Percentiles rank a stretch among this genome's conserved stretches.
Conservation (phyloP, 2,797 vertebrate genomes). For the Graptemys geographica region DNA sequence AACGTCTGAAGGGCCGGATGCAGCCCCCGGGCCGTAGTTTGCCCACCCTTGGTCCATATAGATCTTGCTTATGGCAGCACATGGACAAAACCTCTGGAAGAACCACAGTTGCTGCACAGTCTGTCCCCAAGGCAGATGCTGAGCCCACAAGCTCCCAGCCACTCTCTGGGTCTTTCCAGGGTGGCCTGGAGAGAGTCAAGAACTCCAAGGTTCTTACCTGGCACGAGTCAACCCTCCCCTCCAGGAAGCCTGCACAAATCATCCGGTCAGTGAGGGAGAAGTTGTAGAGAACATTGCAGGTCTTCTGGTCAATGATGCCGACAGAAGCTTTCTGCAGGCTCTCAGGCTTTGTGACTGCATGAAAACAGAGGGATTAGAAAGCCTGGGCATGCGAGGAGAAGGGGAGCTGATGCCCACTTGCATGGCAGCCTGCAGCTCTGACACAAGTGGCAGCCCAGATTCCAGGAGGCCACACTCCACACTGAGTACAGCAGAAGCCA, state of each 20-base stretch:
- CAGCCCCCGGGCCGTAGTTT: too few relatives aligned
- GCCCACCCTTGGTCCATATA: neutral
- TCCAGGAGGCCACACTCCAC: too few relatives aligned
- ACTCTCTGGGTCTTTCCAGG: neutral
- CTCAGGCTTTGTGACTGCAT: conserved; percentile 83
- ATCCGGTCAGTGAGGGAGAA: conserved; percentile 89
- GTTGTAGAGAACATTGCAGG: conserved; percentile 90
- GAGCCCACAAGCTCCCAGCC: neutral
- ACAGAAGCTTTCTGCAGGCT: conserved; percentile 91
- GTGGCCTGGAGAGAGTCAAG: neutral
- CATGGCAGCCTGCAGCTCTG: neutral
- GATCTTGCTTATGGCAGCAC: neutral
- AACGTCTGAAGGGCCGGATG: too few relatives aligned
- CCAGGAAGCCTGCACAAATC: conserved; percentile 96
- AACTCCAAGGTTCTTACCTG: conserved; percentile 83
- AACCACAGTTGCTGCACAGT: neutral
- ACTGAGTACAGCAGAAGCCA: too few relatives aligned
- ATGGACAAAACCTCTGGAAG: neutral
- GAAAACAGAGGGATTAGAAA: neutral
- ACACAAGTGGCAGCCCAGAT: neutral
- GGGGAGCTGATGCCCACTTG: neutral
- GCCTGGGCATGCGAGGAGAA: neutral
- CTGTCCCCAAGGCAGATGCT: neutral
- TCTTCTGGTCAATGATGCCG: conserved; percentile 90
- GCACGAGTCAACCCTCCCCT: conserved; percentile 93